phyloP scores from a whole-genome alignment of 2,797 vertebrate genomes.

The Propithecus deckenii region DNA sequence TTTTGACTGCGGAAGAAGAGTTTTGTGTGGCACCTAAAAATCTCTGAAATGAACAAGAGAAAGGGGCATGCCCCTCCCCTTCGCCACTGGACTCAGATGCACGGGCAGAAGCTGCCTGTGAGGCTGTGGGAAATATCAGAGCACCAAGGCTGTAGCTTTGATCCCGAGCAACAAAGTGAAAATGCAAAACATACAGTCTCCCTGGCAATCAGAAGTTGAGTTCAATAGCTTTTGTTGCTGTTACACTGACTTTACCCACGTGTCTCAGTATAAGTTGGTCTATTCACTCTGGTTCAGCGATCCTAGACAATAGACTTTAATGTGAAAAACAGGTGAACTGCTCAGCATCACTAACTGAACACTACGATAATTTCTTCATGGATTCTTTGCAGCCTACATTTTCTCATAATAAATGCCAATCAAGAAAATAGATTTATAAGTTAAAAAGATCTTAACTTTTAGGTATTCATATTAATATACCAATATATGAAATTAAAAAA shows the following conservation, averaged over 20 bases:
- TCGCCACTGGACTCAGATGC: neutral
- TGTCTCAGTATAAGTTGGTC: neutral
- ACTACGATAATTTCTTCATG: neutral
- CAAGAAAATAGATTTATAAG: neutral
- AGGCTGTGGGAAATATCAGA: neutral
- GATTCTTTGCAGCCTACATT: neutral
- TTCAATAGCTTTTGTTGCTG: constrained; percentile 28
- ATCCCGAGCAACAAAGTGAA: constrained; percentile 39
- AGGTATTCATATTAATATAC: too few species aligned
- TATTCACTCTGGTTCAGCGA: constrained; percentile 46
- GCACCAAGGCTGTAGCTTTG: neutral
- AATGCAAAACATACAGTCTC: neutral
- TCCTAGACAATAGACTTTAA: constrained; percentile 51
- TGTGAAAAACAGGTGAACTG: constrained; percentile 19
- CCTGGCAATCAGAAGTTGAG: constrained; percentile 30
- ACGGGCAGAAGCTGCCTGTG: neutral
- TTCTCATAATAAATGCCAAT: constrained; percentile 34
- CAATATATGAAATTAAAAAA: too few species aligned
- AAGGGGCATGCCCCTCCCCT: neutral
- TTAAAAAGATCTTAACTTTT: too few species aligned
- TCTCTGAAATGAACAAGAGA: neutral
- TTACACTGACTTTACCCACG: constrained; percentile 25
- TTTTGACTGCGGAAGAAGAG: neutral
- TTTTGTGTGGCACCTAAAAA: neutral
- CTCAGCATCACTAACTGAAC: neutral